phyloP scores from a whole-genome alignment of 2,113 vertebrate genomes.

The Prolemur simus region DNA sequence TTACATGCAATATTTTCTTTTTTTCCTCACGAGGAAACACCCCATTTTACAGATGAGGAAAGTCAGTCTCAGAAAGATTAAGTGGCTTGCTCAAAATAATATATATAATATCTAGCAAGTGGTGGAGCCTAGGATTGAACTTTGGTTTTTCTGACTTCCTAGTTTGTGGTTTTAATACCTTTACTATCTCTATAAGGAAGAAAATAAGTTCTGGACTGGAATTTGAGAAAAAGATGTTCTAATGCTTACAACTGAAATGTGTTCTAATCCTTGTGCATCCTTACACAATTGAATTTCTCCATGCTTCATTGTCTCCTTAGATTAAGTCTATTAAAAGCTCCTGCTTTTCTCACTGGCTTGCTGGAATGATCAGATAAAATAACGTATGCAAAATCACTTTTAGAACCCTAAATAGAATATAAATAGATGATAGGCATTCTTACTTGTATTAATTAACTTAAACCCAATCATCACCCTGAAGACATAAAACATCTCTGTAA shows the following conservation, averaged over 20 bases:
- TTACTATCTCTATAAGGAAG: not conserved
- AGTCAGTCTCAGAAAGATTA: not conserved
- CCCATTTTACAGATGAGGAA: not conserved
- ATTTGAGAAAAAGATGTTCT: not conserved
- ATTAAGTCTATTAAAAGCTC: not conserved
- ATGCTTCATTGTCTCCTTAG: not conserved
- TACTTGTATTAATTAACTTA: not conserved
- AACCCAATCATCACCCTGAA: not conserved
- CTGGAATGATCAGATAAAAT: conserved; percentile 14
- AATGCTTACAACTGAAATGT: not conserved
- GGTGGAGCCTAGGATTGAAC: not conserved
- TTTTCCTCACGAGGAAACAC: not conserved
- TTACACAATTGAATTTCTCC: not conserved
- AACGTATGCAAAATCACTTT: not conserved
- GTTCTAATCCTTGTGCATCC: not conserved
- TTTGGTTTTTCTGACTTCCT: not conserved
- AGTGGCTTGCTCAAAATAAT: not conserved
- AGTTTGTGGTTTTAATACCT: not conserved
- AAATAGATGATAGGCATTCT: not conserved
- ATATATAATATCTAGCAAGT: not conserved
- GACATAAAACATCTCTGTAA: not conserved
- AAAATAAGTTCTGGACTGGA: not conserved
- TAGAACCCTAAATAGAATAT: not conserved
- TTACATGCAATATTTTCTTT: not conserved
- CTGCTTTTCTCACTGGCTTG: not conserved